Conservation (phyloP, 2,888 invertebrate species). For the Limnephilus rhombicus region DNA sequence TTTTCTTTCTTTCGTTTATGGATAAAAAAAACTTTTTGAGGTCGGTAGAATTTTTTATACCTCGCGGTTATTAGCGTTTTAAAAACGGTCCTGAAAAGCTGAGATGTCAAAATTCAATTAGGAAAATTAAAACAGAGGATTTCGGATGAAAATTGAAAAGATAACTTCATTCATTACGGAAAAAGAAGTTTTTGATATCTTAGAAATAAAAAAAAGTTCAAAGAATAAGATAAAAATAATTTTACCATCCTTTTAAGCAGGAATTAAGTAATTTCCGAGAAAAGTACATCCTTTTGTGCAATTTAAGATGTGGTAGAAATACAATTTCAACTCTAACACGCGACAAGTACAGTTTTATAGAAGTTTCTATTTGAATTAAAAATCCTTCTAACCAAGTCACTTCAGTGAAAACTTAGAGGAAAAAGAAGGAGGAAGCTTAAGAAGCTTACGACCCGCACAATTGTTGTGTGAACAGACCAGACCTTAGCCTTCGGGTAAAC, state of each 20-base stretch:
- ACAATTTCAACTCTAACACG: not conserved
- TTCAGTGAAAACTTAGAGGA: not conserved
- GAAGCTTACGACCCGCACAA: not conserved
- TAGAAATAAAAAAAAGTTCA: not conserved
- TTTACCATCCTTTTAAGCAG: not conserved
- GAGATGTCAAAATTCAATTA: not conserved
- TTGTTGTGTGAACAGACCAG: not conserved
- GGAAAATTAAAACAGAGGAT: not conserved
- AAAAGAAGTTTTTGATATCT: not conserved
- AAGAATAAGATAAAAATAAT: not conserved
- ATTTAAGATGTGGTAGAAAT: not conserved
- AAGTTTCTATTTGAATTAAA: not conserved
- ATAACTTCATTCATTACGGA: not conserved
- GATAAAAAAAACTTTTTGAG: conserved; percentile 29
- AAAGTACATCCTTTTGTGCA: not conserved
- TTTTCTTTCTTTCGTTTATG: conserved; percentile 20
- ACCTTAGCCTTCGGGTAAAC: not conserved
- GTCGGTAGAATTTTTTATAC: not conserved
- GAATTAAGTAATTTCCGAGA: not conserved
- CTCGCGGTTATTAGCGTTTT: conserved; percentile 9
- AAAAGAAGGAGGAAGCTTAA: not conserved
- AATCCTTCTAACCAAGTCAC: not conserved
- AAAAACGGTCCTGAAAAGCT: not conserved
- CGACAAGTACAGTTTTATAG: not conserved
- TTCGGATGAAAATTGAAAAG: not conserved